These are phyloP conservation scores for Antitype chi DNA, from an alignment of 2,888 invertebrate genomes.

Conservation along the genomic window DNA sequence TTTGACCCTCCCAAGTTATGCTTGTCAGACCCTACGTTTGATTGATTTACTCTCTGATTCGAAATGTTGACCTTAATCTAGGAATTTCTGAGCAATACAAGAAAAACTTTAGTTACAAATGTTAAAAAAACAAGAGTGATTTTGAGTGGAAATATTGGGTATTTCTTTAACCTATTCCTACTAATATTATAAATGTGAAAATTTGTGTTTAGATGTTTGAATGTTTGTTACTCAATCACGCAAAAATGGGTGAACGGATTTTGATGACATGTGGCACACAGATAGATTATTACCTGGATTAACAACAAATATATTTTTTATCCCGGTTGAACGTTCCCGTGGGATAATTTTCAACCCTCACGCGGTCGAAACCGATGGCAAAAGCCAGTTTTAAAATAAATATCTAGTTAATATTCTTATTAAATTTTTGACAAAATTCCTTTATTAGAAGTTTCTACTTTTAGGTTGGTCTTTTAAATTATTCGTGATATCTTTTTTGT, in stretches of 20 bases:
- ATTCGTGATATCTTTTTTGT: not conserved
- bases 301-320: too few relatives aligned
- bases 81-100: not conserved
- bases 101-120: not conserved
- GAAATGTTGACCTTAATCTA: conserved; percentile 15
- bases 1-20: conserved; percentile 5
- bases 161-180: conserved; percentile 15
- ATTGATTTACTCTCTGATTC: conserved; percentile 21
- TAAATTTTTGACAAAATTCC: not conserved
- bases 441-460: not conserved
- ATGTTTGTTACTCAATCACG: too few relatives aligned
- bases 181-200: too few relatives aligned
- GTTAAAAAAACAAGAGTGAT: not conserved
- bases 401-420: not conserved
- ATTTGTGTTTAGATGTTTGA: too few relatives aligned
- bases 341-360: too few relatives aligned
- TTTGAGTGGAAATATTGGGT: not conserved
- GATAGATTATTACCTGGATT: too few relatives aligned
- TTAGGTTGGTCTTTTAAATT: not conserved
- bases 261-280: too few relatives aligned
- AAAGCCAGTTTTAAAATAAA: not conserved
- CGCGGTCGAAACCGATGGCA: too few relatives aligned
- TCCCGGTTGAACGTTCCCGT: too few relatives aligned
- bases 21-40: conserved; percentile 13
- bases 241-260: too few relatives aligned